Evolutionary conservation across 2,113 vertebrate species (phyloP).

Genomic region (Ictalurus punctatus): DNA sequence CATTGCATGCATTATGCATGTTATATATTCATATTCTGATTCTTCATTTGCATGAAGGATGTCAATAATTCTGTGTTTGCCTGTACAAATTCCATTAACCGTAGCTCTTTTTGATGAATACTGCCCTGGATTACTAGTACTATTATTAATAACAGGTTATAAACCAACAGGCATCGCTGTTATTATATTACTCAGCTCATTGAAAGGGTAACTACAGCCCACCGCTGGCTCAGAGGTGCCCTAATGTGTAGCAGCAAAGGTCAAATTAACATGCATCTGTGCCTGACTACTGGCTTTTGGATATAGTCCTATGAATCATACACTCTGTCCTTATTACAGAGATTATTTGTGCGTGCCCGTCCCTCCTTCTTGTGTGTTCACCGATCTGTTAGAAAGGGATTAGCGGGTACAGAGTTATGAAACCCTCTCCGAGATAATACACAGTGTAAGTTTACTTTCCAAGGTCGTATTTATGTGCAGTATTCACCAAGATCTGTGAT

Average conservation of each 20-base stretch:
- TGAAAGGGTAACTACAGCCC: conserved; percentile 55
- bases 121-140: neutral
- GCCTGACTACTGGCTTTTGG: conserved; percentile 38
- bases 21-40: neutral
- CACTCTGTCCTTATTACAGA: neutral
- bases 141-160: neutral
- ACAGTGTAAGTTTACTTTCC: neutral
- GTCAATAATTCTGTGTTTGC: neutral
- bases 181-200: conserved; percentile 41
- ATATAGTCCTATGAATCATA: conserved; percentile 20
- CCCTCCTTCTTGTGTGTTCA: neutral
- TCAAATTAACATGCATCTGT: conserved; percentile 61
- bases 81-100: neutral
- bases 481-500: conserved; percentile 9
- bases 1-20: neutral
- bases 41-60: neutral
- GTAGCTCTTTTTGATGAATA: neutral
- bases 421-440: neutral
- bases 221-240: conserved; percentile 47
- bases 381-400: conserved; percentile 2
- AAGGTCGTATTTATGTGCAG: neutral
- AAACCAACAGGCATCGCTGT: conserved; percentile 6
- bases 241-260: conserved; percentile 56
- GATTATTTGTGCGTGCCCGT: neutral
- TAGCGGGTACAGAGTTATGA: conserved; percentile 21